Evolutionary conservation across 2,113 vertebrate genomes (phyloP), one percentile per base, ranked within the genome.

Genomic region (Poeciliopsis turrubarensis): DNA sequence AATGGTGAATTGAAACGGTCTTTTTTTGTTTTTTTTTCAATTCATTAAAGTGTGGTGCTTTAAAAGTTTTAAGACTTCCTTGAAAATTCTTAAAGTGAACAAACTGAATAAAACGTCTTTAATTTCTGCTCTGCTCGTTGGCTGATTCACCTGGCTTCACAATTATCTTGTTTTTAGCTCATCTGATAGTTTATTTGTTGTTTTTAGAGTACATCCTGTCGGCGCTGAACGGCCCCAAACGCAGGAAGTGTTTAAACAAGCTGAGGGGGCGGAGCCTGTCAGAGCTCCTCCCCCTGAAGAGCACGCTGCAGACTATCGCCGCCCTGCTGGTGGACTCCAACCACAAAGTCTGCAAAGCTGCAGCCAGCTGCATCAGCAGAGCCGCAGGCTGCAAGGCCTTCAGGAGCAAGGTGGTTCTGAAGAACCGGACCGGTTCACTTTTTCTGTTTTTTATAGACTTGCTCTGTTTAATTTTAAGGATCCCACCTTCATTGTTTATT

Each of bases 301-400:
- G 92, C 86, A 96, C 96, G 0, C 78, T 99, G 29, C 87, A 79
- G 22, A 91, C 95, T 0, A 93, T 98, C 0, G 96, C 96, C 0
- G 78, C 86, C 27, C 92, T 98, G 57, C 97, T 97, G 92, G 86
- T 95, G 0, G 96, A 99, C 0, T 91, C 94, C 68, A 93, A 97
- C 88, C 93, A 95, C 19, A 96, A 94, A 1, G 93, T 96, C 26
- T 89, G 95, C 85, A 95, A 92, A 83, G 95, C 92, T 0, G 96
- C 97, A 4, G 70, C 86, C 0, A 77, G 84, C 0, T 95, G 95
- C 77, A 93, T 99, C 31, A 77, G 80, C 65, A 85, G 94, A 0
- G 94, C 94, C 0, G 93, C 92, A 0, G 72, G 78, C 19, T 91
- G 91, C 89, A 94, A 89, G 62, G 81, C 61, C 84, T 96, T 98